These are phyloP conservation scores for Hemicordylus capensis DNA, from an alignment of 2,113 vertebrate species.

Conservation along the genomic window DNA sequence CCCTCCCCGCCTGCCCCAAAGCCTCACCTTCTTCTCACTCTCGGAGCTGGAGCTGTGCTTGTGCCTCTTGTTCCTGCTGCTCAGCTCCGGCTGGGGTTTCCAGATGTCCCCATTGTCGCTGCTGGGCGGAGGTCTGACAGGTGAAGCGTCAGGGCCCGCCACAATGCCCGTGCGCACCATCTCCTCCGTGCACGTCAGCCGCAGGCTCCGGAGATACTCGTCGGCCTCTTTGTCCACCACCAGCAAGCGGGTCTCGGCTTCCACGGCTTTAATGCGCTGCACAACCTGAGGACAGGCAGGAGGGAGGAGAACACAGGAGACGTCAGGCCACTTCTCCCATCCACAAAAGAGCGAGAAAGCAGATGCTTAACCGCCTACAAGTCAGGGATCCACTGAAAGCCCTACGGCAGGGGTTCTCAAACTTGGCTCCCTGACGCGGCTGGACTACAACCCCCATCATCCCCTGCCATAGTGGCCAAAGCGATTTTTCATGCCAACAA, in stretches of 20 bases:
- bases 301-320: neutral
- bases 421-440: no score
- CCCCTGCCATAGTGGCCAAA: no score
- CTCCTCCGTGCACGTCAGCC: slow-evolving; percentile 84
- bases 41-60: slow-evolving; percentile 80
- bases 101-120: slow-evolving; percentile 80
- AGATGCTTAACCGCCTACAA: no score
- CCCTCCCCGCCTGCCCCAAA: neutral
- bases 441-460: no score
- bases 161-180: slow-evolving; percentile 77
- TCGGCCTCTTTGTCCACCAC: slow-evolving; percentile 92
- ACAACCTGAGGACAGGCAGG: slow-evolving; percentile 82
- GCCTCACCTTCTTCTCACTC: slow-evolving; percentile 84
- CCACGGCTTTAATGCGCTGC: slow-evolving; percentile 85
- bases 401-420: no score
- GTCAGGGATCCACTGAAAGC: no score
- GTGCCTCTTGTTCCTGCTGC: slow-evolving; percentile 69
- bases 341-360: neutral
- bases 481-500: no score
- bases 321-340: no score
- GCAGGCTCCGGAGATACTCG: slow-evolving; percentile 80
- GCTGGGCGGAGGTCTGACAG: slow-evolving; percentile 36
- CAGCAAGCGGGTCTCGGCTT: slow-evolving; percentile 86
- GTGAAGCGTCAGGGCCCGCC: neutral
- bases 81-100: slow-evolving; percentile 73